Conservation (phyloP, 2,797 vertebrate species). For the Orientallactaga sibirica region DNA sequence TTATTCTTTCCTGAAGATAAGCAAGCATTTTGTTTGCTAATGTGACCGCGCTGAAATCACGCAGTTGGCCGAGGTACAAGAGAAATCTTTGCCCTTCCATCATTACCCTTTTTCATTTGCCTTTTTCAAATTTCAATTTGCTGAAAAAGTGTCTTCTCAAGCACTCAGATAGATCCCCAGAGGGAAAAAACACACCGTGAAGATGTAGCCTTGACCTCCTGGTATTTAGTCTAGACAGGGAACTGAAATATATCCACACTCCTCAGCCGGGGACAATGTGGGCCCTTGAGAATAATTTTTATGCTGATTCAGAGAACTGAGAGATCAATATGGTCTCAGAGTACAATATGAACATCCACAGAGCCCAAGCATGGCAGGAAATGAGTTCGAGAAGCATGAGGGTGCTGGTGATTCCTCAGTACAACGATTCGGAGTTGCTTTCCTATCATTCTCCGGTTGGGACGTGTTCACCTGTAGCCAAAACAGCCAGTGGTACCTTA, state of each 20-base stretch:
- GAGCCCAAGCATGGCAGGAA: neutral
- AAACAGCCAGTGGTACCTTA: neutral
- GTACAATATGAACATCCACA: neutral
- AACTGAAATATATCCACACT: neutral
- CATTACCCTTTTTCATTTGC: neutral
- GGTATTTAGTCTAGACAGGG: neutral
- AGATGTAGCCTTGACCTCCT: neutral
- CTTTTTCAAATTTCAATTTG: constrained; percentile 25
- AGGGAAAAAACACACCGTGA: neutral
- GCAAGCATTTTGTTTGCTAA: neutral
- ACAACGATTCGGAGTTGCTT: neutral
- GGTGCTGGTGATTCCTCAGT: neutral
- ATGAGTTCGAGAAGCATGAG: neutral
- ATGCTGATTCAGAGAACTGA: neutral
- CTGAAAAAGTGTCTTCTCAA: neutral
- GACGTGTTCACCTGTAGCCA: neutral
- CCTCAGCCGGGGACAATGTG: neutral
- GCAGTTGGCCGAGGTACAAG: neutral
- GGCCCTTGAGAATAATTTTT: neutral
- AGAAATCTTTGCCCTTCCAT: neutral
- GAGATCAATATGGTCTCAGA: neutral
- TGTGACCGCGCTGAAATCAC: neutral
- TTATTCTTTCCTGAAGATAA: constrained; percentile 58
- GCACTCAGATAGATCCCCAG: neutral
- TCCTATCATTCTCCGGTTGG: neutral